Evolutionary conservation across 2,797 vertebrate genomes (phyloP), one percentile per base, ranked within the genome.

Genomic region (Clarias platycephalus): DNA sequence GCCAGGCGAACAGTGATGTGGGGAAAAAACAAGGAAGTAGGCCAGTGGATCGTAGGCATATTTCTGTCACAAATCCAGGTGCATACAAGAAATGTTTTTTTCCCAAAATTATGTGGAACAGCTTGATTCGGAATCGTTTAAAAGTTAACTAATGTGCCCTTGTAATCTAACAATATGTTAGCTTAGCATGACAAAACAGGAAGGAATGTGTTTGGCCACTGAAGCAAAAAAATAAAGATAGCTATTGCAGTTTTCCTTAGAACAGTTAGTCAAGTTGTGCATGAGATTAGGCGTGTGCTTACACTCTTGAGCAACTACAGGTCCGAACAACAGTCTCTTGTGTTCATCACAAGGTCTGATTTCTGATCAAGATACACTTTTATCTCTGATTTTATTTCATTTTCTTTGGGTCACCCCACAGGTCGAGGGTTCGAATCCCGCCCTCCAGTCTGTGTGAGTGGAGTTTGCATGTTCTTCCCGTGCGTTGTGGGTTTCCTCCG

Each of bases 11-110:
- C 16, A 49, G 58, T 66, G 63, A 62, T 64, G 80, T 83, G 71
- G 44, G 44, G 72, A 62, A 79, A 53, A 53, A 81, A 74, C 63
- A n/a, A 5, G 31, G 57, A 90, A 88, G 70, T 88, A 86, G 86
- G 90, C 86, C 87, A 87, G 64, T 15, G 31, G 81, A 71, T 63
- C 81, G 75, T 85, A 40, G 55, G n/a, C 24, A 66, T 62, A 12
- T 75, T 53, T 68, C 79, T 81, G 60, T 75, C 9, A 34, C 60
- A 34, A 13, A 81, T 67, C 62, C 26, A 55, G 31, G 79, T 15
- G 24, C 63, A 67, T 53, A n/a, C 37, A 22, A 66, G 40, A 53
- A 44, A 80, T 31, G n/a, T 13, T 80, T 80, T 28, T 44, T 53
- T 53, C 49, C n/a, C n/a, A 6, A 55, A 49, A 67, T 67, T 31